Base-by-base conservation (phyloP, 53 echinoderm and acorn worm genomes). In the Stichopus horrens region DNA sequence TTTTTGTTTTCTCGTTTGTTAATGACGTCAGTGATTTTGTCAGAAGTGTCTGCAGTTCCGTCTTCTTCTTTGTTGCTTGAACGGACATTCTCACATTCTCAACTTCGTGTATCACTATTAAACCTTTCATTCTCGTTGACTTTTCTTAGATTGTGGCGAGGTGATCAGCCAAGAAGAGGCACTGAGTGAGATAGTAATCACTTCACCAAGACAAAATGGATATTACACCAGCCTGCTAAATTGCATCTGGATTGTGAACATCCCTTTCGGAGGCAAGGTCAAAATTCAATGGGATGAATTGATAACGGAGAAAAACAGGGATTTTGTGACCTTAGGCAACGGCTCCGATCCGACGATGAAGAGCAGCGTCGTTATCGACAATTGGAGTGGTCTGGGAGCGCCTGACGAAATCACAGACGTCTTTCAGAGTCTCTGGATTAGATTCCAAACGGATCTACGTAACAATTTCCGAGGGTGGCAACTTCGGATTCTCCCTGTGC, bases 251-350 rank as follows among this genome's bases (percentile, higher is more conserved):
- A 85, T 90, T 51, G 71, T 95, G 66, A 77, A 88, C 71, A 86
- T 93, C 13, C 93, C 92, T 5, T 95, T 93, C 89, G 91, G 93
- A 4, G 95, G 91, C 10, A 52, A 91, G 8, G 91, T 95, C 53
- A 76, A 76, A 57, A 75, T 92, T 22, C 81, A 76, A 58, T 96
- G 93, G 75, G 90, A 93, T 52, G 83, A 89, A 88, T 96, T 96
- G 85, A 74, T 79, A 74, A 96, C 96, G 13, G 96, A 96, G 88
- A 54, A 87, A 16, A n/a, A 77, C 22, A 90, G 93, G n/a, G 96
- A 96, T 71, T 65, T 94, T 57, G 19, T 96, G 55, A 89, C 85
- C 53, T 86, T 96, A 23, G 96, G 96, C 68, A 93, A 92, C 60
- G 96, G 96, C 14, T 90, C 90, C 82, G 89, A 96, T 78, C 90